Conservation (phyloP, 2,797 vertebrate species). For the Myotis findleyi region DNA sequence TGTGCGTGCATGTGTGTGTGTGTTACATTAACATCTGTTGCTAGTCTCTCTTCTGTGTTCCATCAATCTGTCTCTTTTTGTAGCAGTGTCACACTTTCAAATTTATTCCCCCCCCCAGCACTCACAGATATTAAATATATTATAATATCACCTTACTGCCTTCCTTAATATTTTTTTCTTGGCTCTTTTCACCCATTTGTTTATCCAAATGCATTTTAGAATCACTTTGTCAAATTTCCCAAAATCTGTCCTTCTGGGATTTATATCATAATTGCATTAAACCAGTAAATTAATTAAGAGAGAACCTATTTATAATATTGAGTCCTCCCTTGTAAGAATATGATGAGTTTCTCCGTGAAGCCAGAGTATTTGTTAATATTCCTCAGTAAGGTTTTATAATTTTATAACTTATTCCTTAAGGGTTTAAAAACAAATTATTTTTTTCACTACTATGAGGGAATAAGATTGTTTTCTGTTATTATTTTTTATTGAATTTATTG, state of each 20-base stretch:
- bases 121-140: conserved; percentile 27
- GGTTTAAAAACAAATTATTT: conserved; percentile 22
- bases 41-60: neutral
- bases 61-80: neutral
- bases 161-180: neutral
- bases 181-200: conserved; percentile 14
- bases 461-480: neutral
- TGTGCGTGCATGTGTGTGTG: neutral
- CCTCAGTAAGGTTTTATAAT: neutral
- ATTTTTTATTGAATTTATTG: neutral
- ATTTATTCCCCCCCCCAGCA: neutral
- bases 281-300: conserved; percentile 73
- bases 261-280: conserved; percentile 69
- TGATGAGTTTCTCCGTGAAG: neutral
- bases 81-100: neutral
- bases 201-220: conserved; percentile 60
- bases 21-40: neutral
- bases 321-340: conserved; percentile 35
- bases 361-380: conserved; percentile 9
- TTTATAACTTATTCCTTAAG: conserved; percentile 58
- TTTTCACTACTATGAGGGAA: neutral
- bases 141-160: neutral
- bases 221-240: conserved; percentile 58
- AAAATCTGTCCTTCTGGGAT: conserved; percentile 39
- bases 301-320: conserved; percentile 58